Evolutionary conservation across 1,140 invertebrate genomes (phyloP).

Genomic region (Diorhabda carinulata): DNA sequence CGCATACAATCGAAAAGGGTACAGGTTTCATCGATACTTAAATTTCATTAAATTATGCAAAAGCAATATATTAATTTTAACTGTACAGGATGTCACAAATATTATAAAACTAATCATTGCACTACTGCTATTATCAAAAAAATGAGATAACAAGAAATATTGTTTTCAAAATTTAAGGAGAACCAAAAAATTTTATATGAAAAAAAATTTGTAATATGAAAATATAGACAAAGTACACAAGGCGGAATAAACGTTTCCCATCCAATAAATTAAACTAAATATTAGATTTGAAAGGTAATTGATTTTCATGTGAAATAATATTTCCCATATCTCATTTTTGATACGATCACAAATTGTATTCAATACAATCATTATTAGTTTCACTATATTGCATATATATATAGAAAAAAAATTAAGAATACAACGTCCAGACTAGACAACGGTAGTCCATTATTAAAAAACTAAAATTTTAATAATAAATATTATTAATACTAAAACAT

Average conservation of each 20-base stretch:
- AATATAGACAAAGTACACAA: background rate
- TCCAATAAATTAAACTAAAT: background rate
- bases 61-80: slow-evolving; percentile 1
- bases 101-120: background rate
- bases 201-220: background rate
- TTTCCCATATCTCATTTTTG: background rate
- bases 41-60: background rate
- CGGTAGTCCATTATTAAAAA: slow-evolving; percentile 24
- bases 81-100: background rate
- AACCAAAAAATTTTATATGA: background rate
- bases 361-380: background rate
- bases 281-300: background rate
- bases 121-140: background rate
- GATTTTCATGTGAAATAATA: background rate
- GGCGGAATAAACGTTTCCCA: background rate
- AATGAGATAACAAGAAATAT: background rate
- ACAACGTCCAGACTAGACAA: slow-evolving; percentile 36
- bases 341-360: slow-evolving; percentile 3
- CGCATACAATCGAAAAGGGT: slow-evolving; percentile 18
- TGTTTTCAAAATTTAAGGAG: background rate
- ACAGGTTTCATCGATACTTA: background rate
- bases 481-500: slow-evolving; percentile 19
- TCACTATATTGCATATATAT: slow-evolving; percentile 8
- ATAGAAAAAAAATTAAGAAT: slow-evolving; percentile 7
- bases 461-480: slow-evolving; percentile 20